Base-by-base conservation (phyloP, 1,140 invertebrate species). In the Drosophila nasuta region DNA sequence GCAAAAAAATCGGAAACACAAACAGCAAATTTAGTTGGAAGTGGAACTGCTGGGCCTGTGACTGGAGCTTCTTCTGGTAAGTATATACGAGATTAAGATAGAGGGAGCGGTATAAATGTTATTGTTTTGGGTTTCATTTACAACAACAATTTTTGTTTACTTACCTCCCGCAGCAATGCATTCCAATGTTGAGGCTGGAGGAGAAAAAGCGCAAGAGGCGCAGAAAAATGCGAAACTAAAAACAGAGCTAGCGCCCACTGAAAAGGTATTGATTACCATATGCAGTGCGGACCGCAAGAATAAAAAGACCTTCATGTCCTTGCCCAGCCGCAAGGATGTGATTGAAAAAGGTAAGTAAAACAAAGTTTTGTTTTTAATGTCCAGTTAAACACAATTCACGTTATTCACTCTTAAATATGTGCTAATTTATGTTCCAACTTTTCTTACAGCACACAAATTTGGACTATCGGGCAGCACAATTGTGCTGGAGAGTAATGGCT, bases 231-330 rank as follows among this genome's bases (percentile, higher is more conserved):
- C 38, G 38, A 82, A 88, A 69, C 46, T 66, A 11, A 82, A 79
- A 51, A 51, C 62, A 25, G 82, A 87, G 28, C 56, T 66, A 51
- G 52, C 66, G 56, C 51, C 57, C 28, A 62, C 45, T 71, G 85
- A 89, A 43, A 90, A 85, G 67, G 86, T 89, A 63, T 81, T 89
- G 49, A 90, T 89, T 79, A 89, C 86, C 56, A 89, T 89, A 72
- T 89, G 85, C 59, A 89, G 81, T 45, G 85, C 86, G 15, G 85
- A 89, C 81, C 75, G 85, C 0, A 89, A 89, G 49, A 85, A 63
- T 52, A 89, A 89, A 64, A 89, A 90, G 70, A 81, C 85, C 6
- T 89, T 89, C 11, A 89, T 89, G 85, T 89, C 85, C 20, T 58
- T 89, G 63, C 85, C 85, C 28, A 81, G 72, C 25, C 71, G 85